Evolutionary conservation across 1,140 invertebrate species (phyloP), one percentile per base, ranked within the genome.

Genomic region (Oryctes rhinoceros): DNA sequence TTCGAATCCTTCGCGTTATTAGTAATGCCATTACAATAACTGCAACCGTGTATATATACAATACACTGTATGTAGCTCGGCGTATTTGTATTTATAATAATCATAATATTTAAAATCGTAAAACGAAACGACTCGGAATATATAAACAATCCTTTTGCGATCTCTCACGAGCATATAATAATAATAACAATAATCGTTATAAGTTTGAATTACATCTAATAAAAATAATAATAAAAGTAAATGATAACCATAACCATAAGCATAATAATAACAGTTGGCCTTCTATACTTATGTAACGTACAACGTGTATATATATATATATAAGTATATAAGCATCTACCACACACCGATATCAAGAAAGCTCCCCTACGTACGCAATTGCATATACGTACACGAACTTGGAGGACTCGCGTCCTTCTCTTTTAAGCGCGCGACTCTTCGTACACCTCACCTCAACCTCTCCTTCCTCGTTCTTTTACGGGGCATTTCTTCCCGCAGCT

Each of bases 191-290:
- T 83, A 81, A 84, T 83, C 81, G 82, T 83, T 84, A 84, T 82
- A 85, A 84, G 80, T 84, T 83, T 82, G 83, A 85, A 85, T 85
- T 85, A 85, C 84, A 84, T 84, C 84, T 85, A 85, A 85, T 85
- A 85, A 85, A 84, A 85, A 85, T 85, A 84, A 85, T 83, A 81
- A 78, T 83, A 83, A 83, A 85, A 85, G 81, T 83, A 83, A 85
- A 85, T 84, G 83, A 84, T 83, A 84, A 83, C 81, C 83, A 84
- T 85, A 85, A 85, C 82, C 83, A 79, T 84, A 80, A 85, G 81
- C 83, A 53, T 47, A 78, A 76, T 76, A 80, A 80, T 80, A 80
- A 80, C 76, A 76, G 47, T 80, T 80, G 79, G 48, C 79, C 79
- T 80, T 80, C 71, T 30, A 18, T 71, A 71, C 65, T 59, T 59